Base-by-base conservation (phyloP, 2,113 vertebrate genomes). In the Glaucomys volans region DNA sequence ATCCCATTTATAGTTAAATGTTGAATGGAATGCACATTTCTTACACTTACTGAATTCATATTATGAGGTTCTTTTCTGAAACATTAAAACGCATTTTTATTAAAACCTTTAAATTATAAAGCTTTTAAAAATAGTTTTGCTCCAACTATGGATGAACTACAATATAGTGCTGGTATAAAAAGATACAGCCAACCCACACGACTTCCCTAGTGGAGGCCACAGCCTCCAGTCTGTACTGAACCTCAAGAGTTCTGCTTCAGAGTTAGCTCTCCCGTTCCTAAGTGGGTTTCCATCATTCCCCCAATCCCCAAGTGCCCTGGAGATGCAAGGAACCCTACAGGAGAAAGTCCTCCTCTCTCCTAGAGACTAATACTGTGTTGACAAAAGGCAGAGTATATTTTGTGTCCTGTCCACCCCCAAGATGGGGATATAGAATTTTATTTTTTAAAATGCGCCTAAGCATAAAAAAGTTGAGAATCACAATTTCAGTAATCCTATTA, bases 381-480 rank as follows among this genome's bases (percentile, higher is more conserved):
- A 83, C 32, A 62, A 91, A 87, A 88, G 37, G 7, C 66, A 77
- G 59, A n/a, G 35, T 26, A 62, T 11, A 17, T 89, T 9, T 35
- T 90, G 26, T 28, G 26, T 28, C 26, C 59, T 62, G 2, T 24
- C 24, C 26, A 26, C 9, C 24, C 24, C 9, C 9, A 62, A 62
- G 59, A 90, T 52, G 16, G 28, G 67, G 64, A 57, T 40, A 1
- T 10, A 76, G 35, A n/a, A 71, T 22, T 92, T 18, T 30, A 50
- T 32, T 80, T 81, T 79, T 67, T 28, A 28, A 0, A 57, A 67
- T 44, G 7, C 69, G 20, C 32, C 14, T 35, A 22, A 83, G 24
- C 85, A 79, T 74, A 47, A 50, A 80, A 87, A 92, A 17, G 11
- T 35, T 90, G 59, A 86, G 24, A 86, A 96, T 74, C 66, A 86